Evolutionary conservation across 2,888 invertebrate genomes (phyloP).

Genomic region (Chrysotoxum bicinctum): DNA sequence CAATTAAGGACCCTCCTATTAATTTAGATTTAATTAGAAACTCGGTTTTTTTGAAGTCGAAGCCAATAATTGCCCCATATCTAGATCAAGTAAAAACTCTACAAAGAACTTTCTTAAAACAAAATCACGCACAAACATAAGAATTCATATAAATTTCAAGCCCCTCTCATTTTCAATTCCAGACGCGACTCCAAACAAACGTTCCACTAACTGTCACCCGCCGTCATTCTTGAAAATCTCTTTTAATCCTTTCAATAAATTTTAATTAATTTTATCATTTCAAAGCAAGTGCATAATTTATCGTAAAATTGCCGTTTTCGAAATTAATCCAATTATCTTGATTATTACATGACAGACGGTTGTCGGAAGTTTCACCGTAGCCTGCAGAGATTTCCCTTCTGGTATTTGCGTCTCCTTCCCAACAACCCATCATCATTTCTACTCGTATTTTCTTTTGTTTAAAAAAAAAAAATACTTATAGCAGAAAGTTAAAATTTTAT

Average conservation of each 20-base stretch:
- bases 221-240: neutral
- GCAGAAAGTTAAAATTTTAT: constrained; percentile 6
- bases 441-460: neutral
- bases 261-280: constrained; percentile 65
- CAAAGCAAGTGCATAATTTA: constrained; percentile 60
- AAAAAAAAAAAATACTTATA: constrained; percentile 2
- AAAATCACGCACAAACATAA: neutral
- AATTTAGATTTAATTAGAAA: too few species aligned
- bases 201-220: neutral
- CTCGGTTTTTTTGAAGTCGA: too few species aligned
- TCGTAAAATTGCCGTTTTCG: constrained; percentile 61
- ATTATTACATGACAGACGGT: constrained; percentile 67
- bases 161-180: neutral
- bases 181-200: neutral
- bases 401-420: neutral
- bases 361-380: constrained; percentile 53
- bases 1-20: too few species aligned
- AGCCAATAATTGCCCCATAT: too few species aligned
- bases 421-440: neutral
- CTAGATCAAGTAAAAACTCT: neutral
- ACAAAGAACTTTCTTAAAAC: neutral
- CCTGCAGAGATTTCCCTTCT: constrained; percentile 13
- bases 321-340: constrained; percentile 70
- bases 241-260: constrained; percentile 48
- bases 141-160: neutral